phyloP scores from a whole-genome alignment of 2,797 vertebrate genomes.

The Cyprinella venusta region DNA sequence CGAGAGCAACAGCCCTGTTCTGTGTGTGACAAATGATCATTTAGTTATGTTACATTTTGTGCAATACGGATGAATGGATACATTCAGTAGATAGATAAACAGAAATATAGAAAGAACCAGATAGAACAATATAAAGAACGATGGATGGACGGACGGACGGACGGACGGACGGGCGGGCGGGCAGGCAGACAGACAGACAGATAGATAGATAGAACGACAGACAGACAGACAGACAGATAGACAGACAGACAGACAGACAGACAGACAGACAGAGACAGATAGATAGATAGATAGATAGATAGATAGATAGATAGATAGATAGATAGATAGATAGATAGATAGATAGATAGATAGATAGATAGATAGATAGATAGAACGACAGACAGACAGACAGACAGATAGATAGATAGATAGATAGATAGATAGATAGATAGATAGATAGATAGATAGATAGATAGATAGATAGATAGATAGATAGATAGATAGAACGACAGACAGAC shows the following conservation, averaged over 20 bases:
- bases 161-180: too few species aligned
- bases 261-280: fast-evolving
- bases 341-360: fast-evolving
- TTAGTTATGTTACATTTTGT: not conserved
- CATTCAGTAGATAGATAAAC: not conserved
- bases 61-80: not conserved
- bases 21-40: not conserved
- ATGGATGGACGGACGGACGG: fast-evolving
- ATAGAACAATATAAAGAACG: not conserved
- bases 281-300: fast-evolving
- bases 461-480: too few species aligned
- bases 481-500: too few species aligned
- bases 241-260: fast-evolving
- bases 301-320: not conserved
- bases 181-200: not conserved
- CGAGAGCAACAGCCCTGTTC: constrained; percentile 2
- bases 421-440: fast-evolving
- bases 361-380: not conserved
- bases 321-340: fast-evolving
- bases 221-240: fast-evolving
- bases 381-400: fast-evolving
- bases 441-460: fast-evolving
- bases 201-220: fast-evolving
- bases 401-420: too few species aligned
- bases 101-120: too few species aligned